Base-by-base conservation (phyloP, 2,113 vertebrate genomes). In the Maccullochella peelii region DNA sequence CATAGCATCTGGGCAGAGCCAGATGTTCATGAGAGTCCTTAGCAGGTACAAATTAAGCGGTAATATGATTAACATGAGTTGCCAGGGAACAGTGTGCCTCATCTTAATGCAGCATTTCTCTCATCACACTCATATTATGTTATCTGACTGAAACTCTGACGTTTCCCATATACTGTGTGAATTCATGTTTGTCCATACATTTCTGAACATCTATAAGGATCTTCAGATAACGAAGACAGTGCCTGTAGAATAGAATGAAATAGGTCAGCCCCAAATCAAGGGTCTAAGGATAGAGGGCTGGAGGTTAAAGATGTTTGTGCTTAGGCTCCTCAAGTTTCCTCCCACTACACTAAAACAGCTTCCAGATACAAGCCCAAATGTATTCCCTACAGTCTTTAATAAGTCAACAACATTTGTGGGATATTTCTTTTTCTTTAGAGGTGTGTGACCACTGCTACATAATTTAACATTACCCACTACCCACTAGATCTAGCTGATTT, bases 1-100 rank as follows among this genome's bases (percentile, higher is more conserved):
- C 38, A 25, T 5, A 25, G n/a, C 33, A 80, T 79, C 70, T 65
- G 23, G 44, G 12, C 30, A 16, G 50, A 49, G 12, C 23, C 23
- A 85, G 68, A 77, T 84, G 61, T 73, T 68, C 61, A 67, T 63
- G 55, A 52, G 36, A 18, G 38, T 83, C 33, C 38, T 84, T 38
- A 68, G 44, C 36, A 44, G 40, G 33, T 12, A 71, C 63, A 82
- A 76, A 83, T 89, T 63, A 87, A 62, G 27, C 50, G 63, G 33
- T 75, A 72, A 84, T 77, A 23, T 16, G 68, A 85, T 79, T 49
- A 88, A 65, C 54, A 58, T 16, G 7, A 65, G 2, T 55, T 40
- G 30, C 33, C 36, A 68, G 2, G 67, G 72, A 84, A 81, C 79
- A 68, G 12, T 38, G 73, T 59, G 44, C 14, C 44, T 75, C 50